A percentile compares a stretch with the other conserved stretches of the same genome.
Conservation (phyloP, 1,140 invertebrate species). For the honey bee (Apis mellifera) region DNA sequence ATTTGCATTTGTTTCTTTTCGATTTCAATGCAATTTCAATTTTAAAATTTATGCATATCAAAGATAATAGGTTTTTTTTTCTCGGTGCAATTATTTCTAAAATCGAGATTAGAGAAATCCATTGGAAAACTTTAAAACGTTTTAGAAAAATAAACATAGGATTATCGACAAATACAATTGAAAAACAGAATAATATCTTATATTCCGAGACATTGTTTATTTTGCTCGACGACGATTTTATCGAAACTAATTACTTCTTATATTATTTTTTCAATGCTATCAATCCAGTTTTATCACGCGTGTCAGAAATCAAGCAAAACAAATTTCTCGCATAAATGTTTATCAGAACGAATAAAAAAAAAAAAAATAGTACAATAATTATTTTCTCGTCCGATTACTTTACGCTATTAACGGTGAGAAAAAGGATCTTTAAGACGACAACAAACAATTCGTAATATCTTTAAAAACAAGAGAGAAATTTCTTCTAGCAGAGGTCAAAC, state of each 20-base stretch:
- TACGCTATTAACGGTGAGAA: not conserved
- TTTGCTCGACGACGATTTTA: not conserved
- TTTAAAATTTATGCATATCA: not conserved
- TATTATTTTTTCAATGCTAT: not conserved
- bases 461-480: not conserved
- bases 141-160: not conserved
- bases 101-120: not conserved
- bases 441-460: not conserved
- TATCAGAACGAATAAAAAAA: not conserved
- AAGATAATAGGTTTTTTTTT: too few species aligned
- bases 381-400: not conserved
- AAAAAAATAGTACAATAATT: not conserved
- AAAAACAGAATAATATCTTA: not conserved
- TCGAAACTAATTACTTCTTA: not conserved
- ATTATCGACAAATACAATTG: not conserved
- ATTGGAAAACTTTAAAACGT: not conserved
- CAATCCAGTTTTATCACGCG: not conserved
- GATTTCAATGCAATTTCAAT: conserved; percentile 11
- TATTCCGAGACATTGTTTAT: not conserved
- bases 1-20: not conserved
- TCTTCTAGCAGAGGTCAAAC: not conserved
- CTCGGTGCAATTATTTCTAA: not conserved
- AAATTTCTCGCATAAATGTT: not conserved
- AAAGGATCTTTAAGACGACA: not conserved
- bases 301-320: not conserved